Base-by-base conservation (phyloP, 2,113 vertebrate species). In the Pachypanchax playfairii region DNA sequence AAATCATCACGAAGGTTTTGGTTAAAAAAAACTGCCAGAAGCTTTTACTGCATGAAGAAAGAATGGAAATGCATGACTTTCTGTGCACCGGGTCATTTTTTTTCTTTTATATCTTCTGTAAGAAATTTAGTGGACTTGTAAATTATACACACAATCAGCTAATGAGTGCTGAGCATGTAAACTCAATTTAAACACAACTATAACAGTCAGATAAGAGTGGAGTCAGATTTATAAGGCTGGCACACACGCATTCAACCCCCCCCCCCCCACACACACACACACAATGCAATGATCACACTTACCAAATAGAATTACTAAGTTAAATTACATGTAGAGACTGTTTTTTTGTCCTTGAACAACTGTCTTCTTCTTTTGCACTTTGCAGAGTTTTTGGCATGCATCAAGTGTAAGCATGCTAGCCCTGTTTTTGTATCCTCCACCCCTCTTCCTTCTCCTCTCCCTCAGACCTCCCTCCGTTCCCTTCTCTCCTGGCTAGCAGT, bases 361-460 rank as follows among this genome's bases (percentile, higher is more conserved):
- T 77, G 78, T 70, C 69, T 77, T 63, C 77, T 83, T 65, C 73
- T 80, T 66, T 59, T 62, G 55, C 33, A 11, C 91, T 94, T 95
- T 96, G 96, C 94, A 93, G 94, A 94, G 95, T 96, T 94, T 89
- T 91, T 91, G 93, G 92, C 54, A 25, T 90, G 89, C 92, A 90
- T 89, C 85, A 93, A 95, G 91, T 95, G 94, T 95, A 95, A 92
- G 90, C 92, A 83, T 46, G 62, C 84, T 75, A 33, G 75, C 77
- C 51, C 71, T 68, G 73, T 68, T 68, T 70, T 63, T 54, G 62
- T 46, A 2, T 60, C 76, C 65, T 48, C 35, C 46, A 46, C 59
- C 55, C 44, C 36, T 39, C 38, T 38, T 25, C 61, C 61, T 53
- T n/a, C 53, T 22, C 25, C 13, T 55, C 14, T 6, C n/a, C n/a